A percentile compares a stretch with the other conserved stretches of the same genome.
phyloP scores from a whole-genome alignment of 2,888 invertebrate genomes.

The Poecilobothrus nobilitatus region DNA sequence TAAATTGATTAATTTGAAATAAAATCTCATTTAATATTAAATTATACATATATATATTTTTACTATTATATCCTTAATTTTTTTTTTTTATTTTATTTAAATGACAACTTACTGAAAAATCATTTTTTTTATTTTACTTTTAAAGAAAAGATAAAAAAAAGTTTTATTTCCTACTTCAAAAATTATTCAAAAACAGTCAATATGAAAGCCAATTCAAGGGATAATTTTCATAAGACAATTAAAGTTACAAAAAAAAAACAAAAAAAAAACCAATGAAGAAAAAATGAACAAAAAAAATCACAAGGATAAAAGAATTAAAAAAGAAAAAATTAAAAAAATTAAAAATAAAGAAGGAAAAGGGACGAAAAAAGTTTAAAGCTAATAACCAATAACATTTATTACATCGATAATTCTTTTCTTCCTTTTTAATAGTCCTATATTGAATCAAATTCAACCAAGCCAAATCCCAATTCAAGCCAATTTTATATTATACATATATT shows the following conservation, averaged over 20 bases:
- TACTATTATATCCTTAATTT: no score
- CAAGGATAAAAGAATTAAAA: no score
- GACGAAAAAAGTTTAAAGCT: conserved; percentile 17
- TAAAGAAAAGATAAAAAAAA: no score
- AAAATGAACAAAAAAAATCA: not conserved
- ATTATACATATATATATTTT: no score
- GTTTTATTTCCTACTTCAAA: not conserved
- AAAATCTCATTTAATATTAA: not conserved
- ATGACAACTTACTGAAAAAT: not conserved
- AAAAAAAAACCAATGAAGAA: not conserved
- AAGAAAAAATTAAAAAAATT: no score
- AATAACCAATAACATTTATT: conserved; percentile 13
- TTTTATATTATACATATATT: not conserved
- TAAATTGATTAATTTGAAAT: not conserved
- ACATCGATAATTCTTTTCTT: conserved; percentile 10
- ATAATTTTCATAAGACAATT: not conserved
- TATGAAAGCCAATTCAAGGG: not conserved
- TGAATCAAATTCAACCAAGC: not conserved
- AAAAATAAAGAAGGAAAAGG: conserved; percentile 10
- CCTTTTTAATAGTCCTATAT: not conserved
- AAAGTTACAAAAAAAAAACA: not conserved
- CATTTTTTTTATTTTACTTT: not conserved
- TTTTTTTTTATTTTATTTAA: not conserved
- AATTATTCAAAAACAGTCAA: not conserved
- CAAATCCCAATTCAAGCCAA: not conserved